phyloP scores from a whole-genome alignment of 2,888 invertebrate species.

The Scelioninae gen. 1 region DNA sequence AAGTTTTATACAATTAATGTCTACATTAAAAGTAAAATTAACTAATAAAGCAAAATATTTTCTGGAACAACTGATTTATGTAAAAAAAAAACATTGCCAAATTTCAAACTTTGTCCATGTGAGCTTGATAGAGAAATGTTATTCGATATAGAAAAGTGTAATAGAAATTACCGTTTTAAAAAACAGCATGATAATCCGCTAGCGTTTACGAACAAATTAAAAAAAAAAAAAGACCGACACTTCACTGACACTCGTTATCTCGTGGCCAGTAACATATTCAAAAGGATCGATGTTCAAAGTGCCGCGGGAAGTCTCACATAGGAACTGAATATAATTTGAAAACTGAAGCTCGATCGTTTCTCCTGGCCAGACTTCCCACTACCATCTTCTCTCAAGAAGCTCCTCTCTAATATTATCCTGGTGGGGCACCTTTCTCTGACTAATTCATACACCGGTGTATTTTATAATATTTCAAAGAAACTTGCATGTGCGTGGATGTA shows the following conservation, averaged over 20 bases:
- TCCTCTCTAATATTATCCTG: constrained; percentile 82
- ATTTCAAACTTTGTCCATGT: too few relatives aligned
- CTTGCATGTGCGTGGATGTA: constrained; percentile 39
- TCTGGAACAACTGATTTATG: too few relatives aligned
- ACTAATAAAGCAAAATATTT: too few relatives aligned
- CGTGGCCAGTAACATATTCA: constrained; percentile 76
- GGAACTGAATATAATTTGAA: constrained; percentile 81
- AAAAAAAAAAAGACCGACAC: constrained; percentile 70
- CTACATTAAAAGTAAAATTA: too few relatives aligned
- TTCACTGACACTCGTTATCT: constrained; percentile 76
- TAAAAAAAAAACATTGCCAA: too few relatives aligned
- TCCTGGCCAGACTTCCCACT: constrained; percentile 78
- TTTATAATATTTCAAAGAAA: constrained; percentile 59
- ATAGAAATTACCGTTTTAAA: constrained; percentile 78
- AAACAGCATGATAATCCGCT: constrained; percentile 74
- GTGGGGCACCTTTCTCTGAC: constrained; percentile 81
- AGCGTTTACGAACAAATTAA: constrained; percentile 40
- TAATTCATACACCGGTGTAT: constrained; percentile 62
- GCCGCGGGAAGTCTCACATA: constrained; percentile 78
- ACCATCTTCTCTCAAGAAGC: constrained; percentile 76
- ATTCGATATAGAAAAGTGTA: too few relatives aligned
- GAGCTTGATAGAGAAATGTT: too few relatives aligned
- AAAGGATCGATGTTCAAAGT: constrained; percentile 75
- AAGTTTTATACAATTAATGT: too few relatives aligned
- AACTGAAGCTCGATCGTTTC: constrained; percentile 78